Evolutionary conservation across 2,888 invertebrate species (phyloP).

Genomic region (Meteorus cinctellus): DNA sequence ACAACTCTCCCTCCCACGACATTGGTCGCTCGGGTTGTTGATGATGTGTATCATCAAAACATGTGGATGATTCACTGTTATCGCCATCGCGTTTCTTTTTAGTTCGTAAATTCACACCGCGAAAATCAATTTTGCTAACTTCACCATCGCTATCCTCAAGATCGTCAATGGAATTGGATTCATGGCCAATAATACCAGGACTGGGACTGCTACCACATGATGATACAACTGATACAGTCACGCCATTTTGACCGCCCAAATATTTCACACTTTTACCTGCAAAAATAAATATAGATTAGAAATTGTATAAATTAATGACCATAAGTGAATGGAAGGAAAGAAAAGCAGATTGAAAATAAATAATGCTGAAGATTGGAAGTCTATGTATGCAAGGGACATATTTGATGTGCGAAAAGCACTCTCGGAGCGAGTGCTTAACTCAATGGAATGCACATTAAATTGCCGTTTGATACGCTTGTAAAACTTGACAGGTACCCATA

Average conservation of each 20-base stretch:
- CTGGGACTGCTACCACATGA: slow-evolving; percentile 67
- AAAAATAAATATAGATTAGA: slow-evolving; percentile 24
- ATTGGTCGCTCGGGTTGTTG: slow-evolving; percentile 83
- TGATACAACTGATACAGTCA: slow-evolving; percentile 77
- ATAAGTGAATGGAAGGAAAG: not conserved
- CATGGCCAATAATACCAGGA: slow-evolving; percentile 54
- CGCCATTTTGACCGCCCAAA: slow-evolving; percentile 72
- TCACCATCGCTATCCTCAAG: slow-evolving; percentile 84
- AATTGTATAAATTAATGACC: not conserved
- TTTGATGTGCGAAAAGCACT: slow-evolving; percentile 29
- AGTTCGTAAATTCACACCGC: slow-evolving; percentile 80
- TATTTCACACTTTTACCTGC: slow-evolving; percentile 70
- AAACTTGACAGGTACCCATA: slow-evolving; percentile 38
- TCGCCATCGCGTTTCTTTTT: slow-evolving; percentile 78
- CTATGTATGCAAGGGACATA: not conserved
- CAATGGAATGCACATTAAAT: slow-evolving; percentile 36
- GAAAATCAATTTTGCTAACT: slow-evolving; percentile 86
- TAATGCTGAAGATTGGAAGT: not conserved
- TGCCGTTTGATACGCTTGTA: slow-evolving; percentile 46
- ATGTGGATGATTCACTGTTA: slow-evolving; percentile 57
- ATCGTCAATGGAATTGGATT: slow-evolving; percentile 64
- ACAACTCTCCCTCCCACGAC: slow-evolving; percentile 96
- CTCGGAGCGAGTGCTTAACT: slow-evolving; percentile 12
- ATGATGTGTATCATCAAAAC: slow-evolving; percentile 64
- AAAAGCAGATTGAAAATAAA: not conserved